Conservation (phyloP, 2,888 invertebrate genomes). For the Acanthoscelides obtectus region DNA sequence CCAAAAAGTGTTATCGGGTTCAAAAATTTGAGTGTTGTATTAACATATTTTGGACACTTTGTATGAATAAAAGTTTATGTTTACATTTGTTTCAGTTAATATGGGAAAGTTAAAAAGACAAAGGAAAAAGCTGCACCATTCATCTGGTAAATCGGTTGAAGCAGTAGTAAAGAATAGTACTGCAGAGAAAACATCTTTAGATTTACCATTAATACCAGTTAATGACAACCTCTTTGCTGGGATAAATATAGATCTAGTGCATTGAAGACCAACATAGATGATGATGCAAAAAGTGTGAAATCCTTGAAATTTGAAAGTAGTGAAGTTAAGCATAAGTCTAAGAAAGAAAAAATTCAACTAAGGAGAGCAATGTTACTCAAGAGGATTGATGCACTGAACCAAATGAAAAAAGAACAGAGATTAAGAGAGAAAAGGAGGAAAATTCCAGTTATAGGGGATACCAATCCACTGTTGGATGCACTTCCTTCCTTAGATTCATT, state of each 20-base stretch:
- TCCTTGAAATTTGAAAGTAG: conserved; percentile 33
- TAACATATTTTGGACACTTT: no score
- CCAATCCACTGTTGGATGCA: conserved; percentile 38
- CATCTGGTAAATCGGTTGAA: neutral
- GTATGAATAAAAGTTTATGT: no score
- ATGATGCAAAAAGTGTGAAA: conserved; percentile 34
- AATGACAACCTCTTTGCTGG: neutral
- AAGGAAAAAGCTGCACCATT: conserved; percentile 1
- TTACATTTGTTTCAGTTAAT: neutral
- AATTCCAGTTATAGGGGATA: conserved; percentile 34
- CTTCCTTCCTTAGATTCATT: conserved; percentile 39
- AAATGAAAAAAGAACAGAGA: conserved; percentile 34
- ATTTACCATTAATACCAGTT: neutral
- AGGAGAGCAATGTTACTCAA: conserved; percentile 33
- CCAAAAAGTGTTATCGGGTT: no score
- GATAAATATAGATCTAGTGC: neutral
- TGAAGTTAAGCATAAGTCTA: conserved; percentile 27
- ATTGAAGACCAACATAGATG: conserved; percentile 7
- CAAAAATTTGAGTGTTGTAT: no score
- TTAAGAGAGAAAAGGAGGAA: conserved; percentile 33
- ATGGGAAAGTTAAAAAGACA: conserved; percentile 3
- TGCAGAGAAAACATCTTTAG: neutral
- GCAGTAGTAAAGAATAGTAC: neutral
- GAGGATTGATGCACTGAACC: conserved; percentile 36
- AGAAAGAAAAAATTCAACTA: conserved; percentile 39